Conservation (phyloP, 2,888 invertebrate species). For the Agrochola lota region DNA sequence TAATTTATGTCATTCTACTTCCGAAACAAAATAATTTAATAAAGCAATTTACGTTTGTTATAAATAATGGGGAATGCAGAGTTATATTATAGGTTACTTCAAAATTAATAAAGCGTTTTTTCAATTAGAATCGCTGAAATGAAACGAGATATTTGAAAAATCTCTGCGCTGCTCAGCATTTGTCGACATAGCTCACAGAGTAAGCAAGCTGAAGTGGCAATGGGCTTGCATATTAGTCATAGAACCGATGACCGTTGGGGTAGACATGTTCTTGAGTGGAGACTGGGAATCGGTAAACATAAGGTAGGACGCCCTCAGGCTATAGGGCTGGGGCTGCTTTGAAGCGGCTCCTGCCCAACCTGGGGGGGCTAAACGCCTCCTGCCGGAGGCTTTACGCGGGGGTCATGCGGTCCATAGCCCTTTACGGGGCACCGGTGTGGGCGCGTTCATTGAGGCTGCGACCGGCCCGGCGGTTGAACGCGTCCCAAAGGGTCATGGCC, state of each 20-base stretch:
- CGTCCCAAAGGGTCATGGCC: no score
- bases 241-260: neutral
- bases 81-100: neutral
- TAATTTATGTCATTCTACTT: constrained; percentile 40
- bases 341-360: no score
- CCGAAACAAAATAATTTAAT: constrained; percentile 34
- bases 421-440: no score
- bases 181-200: no score
- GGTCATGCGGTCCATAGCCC: no score
- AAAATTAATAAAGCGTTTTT: neutral
- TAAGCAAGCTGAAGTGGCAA: neutral
- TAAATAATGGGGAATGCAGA: neutral
- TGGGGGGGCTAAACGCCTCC: no score
- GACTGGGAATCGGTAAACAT: neutral
- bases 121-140: neutral
- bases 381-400: no score
- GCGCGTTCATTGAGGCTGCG: no score
- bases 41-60: constrained; percentile 8
- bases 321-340: no score
- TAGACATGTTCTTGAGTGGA: neutral
- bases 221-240: neutral
- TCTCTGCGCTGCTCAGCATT: neutral
- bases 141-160: neutral
- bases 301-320: neutral
- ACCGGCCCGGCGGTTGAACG: no score